A percentile compares a stretch with the other conserved stretches of the same genome.
phyloP scores from a whole-genome alignment of 1,140 invertebrate genomes.

The Heliconius eleuchia region DNA sequence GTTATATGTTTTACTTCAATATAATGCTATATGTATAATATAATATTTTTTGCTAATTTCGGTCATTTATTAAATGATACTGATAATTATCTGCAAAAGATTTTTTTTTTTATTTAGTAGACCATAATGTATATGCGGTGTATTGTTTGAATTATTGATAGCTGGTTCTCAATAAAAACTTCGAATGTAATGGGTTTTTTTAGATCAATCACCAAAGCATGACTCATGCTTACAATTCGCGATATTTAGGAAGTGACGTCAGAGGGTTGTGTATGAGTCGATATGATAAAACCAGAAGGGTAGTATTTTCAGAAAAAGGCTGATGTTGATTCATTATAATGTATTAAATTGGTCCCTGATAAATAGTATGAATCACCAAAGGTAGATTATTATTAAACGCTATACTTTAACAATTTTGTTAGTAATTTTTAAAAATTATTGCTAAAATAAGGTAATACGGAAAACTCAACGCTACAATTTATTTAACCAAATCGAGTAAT shows the following conservation, averaged over 20 bases:
- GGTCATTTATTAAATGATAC: neutral
- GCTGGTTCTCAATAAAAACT: constrained; percentile 25
- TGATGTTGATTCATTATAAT: neutral
- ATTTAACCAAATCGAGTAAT: no score
- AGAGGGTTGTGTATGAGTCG: constrained; percentile 14
- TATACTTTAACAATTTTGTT: no score
- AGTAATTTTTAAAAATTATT: no score
- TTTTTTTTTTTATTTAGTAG: constrained; percentile 11
- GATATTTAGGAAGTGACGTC: constrained; percentile 38
- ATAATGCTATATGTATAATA: neutral
- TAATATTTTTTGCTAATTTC: neutral
- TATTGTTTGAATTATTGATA: constrained; percentile 25
- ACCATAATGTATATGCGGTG: neutral
- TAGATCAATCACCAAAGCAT: constrained; percentile 28
- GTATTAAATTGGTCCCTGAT: neutral
- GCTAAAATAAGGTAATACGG: no score
- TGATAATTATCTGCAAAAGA: neutral
- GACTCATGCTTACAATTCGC: constrained; percentile 32
- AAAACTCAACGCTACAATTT: no score
- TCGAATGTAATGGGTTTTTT: constrained; percentile 35
- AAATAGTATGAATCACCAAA: neutral
- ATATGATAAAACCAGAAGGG: neutral
- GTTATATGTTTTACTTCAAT: neutral
- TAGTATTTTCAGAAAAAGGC: neutral
- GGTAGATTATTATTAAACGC: neutral